phyloP scores from a whole-genome alignment of 2,888 invertebrate genomes.

The Acheta domesticus region DNA sequence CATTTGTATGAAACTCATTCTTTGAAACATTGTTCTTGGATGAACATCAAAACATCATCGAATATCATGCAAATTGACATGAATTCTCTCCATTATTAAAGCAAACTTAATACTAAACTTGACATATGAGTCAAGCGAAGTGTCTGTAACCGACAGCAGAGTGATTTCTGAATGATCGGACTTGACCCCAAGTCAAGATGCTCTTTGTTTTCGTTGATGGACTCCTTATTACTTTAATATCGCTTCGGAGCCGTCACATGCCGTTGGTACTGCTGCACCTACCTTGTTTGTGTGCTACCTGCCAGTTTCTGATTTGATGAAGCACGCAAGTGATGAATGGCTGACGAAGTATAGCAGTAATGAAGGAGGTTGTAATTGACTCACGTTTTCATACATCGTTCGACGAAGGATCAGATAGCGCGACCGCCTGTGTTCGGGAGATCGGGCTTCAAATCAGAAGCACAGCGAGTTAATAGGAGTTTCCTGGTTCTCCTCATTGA shows the following conservation, averaged over 20 bases:
- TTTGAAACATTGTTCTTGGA: too few species aligned
- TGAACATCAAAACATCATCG: too few species aligned
- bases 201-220: background rate
- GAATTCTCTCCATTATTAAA: too few species aligned
- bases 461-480: background rate
- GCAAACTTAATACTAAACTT: too few species aligned
- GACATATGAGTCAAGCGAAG: too few species aligned
- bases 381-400: background rate
- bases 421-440: background rate
- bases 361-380: constrained; percentile 1
- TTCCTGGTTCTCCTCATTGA: background rate
- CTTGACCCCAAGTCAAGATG: background rate
- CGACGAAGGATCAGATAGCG: background rate
- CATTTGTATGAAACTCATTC: too few species aligned
- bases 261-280: background rate
- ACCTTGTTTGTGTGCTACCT: background rate
- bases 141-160: too few species aligned
- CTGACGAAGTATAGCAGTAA: background rate
- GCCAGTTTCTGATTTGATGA: constrained; percentile 2
- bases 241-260: background rate
- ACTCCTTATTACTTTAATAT: background rate
- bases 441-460: background rate
- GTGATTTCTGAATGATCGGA: background rate
- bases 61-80: too few species aligned
- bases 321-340: background rate